Percentiles rank a stretch among this genome's conserved stretches.
These are phyloP conservation scores for Pseudanteris insignis DNA, from an alignment of 2,888 invertebrate genomes.

Conservation along the genomic window DNA sequence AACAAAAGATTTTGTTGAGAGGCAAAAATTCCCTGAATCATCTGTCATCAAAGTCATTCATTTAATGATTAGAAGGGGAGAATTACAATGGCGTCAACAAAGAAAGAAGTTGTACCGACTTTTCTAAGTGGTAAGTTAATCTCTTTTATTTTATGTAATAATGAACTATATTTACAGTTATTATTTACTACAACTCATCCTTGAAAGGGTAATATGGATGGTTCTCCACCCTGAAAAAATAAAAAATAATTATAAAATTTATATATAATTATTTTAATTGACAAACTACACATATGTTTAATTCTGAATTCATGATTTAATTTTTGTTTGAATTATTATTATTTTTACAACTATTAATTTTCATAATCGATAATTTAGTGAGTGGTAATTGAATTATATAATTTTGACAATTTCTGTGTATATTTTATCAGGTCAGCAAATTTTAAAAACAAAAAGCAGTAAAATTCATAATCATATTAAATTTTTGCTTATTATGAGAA, in stretches of 20 bases:
- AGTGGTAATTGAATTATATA: too few relatives aligned
- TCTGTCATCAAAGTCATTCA: constrained; percentile 90
- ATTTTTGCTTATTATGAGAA: constrained; percentile 2
- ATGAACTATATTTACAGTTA: constrained; percentile 23
- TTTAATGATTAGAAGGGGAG: constrained; percentile 94
- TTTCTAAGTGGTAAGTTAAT: constrained; percentile 57
- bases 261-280: too few relatives aligned
- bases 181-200: constrained; percentile 42
- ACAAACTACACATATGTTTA: too few relatives aligned
- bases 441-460: too few relatives aligned
- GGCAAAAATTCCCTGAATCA: constrained; percentile 87
- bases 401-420: too few relatives aligned
- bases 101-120: constrained; percentile 95
- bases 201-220: constrained; percentile 78
- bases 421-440: too few relatives aligned
- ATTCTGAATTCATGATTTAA: too few relatives aligned
- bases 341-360: too few relatives aligned
- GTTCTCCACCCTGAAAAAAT: constrained; percentile 69
- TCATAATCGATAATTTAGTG: too few relatives aligned
- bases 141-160: too few relatives aligned
- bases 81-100: constrained; percentile 95
- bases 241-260: neutral
- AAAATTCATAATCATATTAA: too few relatives aligned
- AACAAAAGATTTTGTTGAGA: constrained; percentile 80
- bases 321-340: too few relatives aligned